A percentile compares a stretch with the other conserved stretches of the same genome.
Evolutionary conservation across 2,888 invertebrate genomes (phyloP).

Genomic region (Acronicta leporina): DNA sequence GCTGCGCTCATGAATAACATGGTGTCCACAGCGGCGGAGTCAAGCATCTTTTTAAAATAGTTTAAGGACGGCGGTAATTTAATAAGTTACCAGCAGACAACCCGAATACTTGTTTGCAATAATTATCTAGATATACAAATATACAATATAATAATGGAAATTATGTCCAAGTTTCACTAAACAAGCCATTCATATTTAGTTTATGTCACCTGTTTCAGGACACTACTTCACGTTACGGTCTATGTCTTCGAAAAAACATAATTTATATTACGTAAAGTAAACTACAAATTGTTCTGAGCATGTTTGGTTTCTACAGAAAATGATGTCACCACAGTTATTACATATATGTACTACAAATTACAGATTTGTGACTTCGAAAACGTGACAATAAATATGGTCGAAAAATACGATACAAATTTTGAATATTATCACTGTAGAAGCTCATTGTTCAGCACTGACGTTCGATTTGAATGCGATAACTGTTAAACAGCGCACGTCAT

Average conservation of each 20-base stretch:
- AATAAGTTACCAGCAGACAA: too few species aligned
- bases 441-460: constrained; percentile 15
- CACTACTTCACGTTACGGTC: neutral
- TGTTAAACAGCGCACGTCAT: neutral
- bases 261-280: constrained; percentile 1
- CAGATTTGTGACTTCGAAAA: constrained; percentile 14
- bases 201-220: neutral
- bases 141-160: too few species aligned
- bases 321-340: constrained; percentile 1
- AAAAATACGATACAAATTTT: constrained; percentile 27
- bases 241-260: too few species aligned
- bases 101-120: too few species aligned
- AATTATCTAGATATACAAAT: too few species aligned
- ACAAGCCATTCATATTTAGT: neutral
- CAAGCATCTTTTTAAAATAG: neutral
- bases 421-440: constrained; percentile 43
- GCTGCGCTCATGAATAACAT: neutral
- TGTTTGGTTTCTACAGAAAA: neutral
- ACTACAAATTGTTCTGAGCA: neutral
- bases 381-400: constrained; percentile 18
- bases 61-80: too few species aligned
- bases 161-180: too few species aligned
- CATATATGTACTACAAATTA: constrained; percentile 8
- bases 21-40: neutral
- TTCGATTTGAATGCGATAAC: constrained; percentile 4